Base-by-base conservation (phyloP, 2,113 vertebrate species). In the Boulengeromyrus knoepffleri region DNA sequence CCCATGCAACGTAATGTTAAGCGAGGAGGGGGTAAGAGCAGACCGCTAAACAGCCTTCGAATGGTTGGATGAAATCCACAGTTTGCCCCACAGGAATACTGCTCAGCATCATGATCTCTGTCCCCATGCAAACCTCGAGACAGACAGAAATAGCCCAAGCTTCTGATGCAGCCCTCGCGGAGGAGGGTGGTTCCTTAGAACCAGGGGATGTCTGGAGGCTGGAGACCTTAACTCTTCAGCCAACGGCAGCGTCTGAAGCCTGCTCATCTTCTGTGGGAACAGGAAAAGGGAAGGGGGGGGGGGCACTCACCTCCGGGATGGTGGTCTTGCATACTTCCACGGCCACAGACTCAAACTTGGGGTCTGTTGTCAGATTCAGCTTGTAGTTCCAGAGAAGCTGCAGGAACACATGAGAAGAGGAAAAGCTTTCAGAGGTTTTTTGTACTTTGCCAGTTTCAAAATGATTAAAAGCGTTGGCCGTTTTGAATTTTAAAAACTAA, bases 381-480 rank as follows among this genome's bases (percentile, higher is more conserved):
- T 99, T 99, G 93, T 99, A 99, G 95, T 98, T 99, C 99, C 99
- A 99, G 85, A 99, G 94, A 56, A 99, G 96, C 98, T 99, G 84
- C 0, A 91, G 66, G 91, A 56, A 12, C 52, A 84, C 27, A 66
- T 15, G 47, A 56, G 53, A 31, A 58, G 19, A 49, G 49, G 70
- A 85, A 6, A 50, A 85, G 12, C 3, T 88, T 31, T 77, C 31
- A 39, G 15, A 2, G 58, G 2, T 58, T 70, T 31, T 77, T 39
- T 77, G 12, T 36, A 39, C 12, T 36, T 31, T 70, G n/a, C 27
- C 27, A 74, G 24, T 62, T 36, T 39, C 36, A 77, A 36, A 39
- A 36, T 1, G 1, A 36, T 77, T 15, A 77, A 77, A 77, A 31
- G 1, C n/a, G 0, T 4, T 7, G 36, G 15, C 31, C 7, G 5